These are phyloP conservation scores for Meriones psammophilus DNA, from an alignment of 2,797 vertebrate genomes.

Conservation along the genomic window DNA sequence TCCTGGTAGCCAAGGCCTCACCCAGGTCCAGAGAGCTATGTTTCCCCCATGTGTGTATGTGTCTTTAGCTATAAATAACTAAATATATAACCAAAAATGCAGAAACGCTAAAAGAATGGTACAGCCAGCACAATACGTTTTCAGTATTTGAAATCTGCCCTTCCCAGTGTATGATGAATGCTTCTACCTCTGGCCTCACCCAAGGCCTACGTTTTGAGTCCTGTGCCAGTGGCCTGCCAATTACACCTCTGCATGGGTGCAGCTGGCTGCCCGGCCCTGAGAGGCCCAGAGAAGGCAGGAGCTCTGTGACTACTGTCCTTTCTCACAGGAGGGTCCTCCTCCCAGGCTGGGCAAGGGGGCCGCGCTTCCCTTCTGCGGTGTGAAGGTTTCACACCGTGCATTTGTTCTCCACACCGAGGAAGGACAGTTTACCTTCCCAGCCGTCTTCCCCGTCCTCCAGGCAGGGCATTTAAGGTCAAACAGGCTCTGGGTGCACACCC, in stretches of 20 bases:
- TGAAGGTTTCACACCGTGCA: background rate
- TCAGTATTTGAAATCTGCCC: conserved; percentile 44
- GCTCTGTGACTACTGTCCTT: background rate
- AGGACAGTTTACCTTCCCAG: conserved; percentile 27
- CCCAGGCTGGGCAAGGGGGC: too few species aligned
- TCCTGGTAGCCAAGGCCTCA: conserved; percentile 24
- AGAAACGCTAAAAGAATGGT: conserved; percentile 28
- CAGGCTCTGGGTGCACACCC: conserved; percentile 16
- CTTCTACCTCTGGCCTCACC: background rate
- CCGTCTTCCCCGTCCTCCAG: background rate
- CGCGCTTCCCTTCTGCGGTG: background rate
- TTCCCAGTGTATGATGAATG: background rate
- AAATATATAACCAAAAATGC: background rate
- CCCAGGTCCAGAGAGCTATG: background rate
- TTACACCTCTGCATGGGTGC: background rate
- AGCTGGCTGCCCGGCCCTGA: background rate
- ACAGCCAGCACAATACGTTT: background rate
- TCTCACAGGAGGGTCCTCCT: background rate
- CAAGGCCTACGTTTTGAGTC: background rate
- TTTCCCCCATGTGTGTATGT: background rate
- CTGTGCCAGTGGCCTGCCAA: background rate
- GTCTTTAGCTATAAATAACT: conserved; percentile 2
- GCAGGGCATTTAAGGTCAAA: conserved; percentile 76
- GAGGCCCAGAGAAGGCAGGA: background rate
- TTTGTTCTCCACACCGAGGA: background rate